Evolutionary conservation across 2,888 invertebrate genomes (phyloP), one percentile per base, ranked within the genome.

Genomic region (Hofmannophila pseudospretella): DNA sequence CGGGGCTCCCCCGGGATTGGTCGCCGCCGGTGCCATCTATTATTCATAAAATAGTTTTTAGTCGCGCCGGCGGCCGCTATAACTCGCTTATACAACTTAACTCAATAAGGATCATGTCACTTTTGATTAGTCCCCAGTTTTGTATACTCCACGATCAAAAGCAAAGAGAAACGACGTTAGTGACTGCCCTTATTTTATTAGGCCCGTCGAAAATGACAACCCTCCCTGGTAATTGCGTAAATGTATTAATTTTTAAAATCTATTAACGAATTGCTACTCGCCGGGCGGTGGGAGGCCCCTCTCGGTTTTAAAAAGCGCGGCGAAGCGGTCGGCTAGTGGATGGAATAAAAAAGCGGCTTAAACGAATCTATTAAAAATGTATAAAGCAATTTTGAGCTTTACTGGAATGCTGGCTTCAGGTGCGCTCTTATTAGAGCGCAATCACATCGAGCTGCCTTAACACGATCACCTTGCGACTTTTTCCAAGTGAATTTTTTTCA

Each of bases 31-130:
- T 72, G 71, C 75, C 77, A 85, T 86, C 82, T 86, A 86, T 85
- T 85, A 86, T 86, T 85, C 86, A 86, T 84, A 84, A 84, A 85
- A 86, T 86, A 86, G 86, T 86, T 86, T 86, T 86, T 85, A 86
- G 81, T 81, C 80, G 78, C 81, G 71, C 81, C 72, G 74, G 67
- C 74, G 73, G 72, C 73, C 75, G 74, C 66, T 65, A 67, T 84
- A 85, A 84, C 73, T 67, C 66, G 62, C 73, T 84, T 85, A 85
- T 66, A 61, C 51, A 47, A 48, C 49, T 65, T 80, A 85, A 86
- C 73, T 66, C 67, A 77, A 86, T 86, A 82, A 85, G 85, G 69
- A 81, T 85, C 85, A 77, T 77, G 86, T 85, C 86, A 86, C 82
- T 85, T 85, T 77, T 75, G 80, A 85, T 86, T 80, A 85, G 66